Base-by-base conservation (phyloP, 2,113 vertebrate genomes). In the Cyphomyrus plagiostoma region DNA sequence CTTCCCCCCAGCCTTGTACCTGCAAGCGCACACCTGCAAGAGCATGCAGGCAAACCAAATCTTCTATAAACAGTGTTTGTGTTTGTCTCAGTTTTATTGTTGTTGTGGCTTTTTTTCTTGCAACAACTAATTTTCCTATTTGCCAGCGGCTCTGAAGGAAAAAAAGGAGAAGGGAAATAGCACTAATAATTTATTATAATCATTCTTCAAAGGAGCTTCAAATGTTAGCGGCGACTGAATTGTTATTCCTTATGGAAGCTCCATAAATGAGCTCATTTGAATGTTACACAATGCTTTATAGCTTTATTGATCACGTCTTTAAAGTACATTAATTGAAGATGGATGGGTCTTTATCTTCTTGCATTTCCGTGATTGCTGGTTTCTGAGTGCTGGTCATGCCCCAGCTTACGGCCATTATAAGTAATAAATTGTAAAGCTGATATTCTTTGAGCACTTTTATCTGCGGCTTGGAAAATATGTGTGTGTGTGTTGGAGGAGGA, bases 201-300 rank as follows among this genome's bases (percentile, higher is more conserved):
- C 49, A 45, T 82, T 26, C 50, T 88, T 35, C 45, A 6, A 46
- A 70, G 45, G 50, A 48, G 3, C n/a, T 52, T 48, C 8, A 66
- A 83, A 89, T 66, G 89, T 66, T 52, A 89, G 52, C 26, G 49
- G 13, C 23, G 39, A 85, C 62, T 86, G 48, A 86, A 19, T 35
- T 89, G 82, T 70, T 89, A 85, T 89, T 86, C 89, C 80, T 89
- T 86, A 70, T 39, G 49, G 88, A 42, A 70, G 21, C 74, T 70
- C 56, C 62, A 45, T 74, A 86, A 86, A 90, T 90, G 56, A 88
- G 90, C 87, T 90, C 56, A 90, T 90, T 90, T 90, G 58, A 86
- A 89, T 90, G 90, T 90, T 86, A 88, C 82, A 84, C 87, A 84
- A 50, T 89, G 90, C 70, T 89, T 89, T 89, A 90, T 46, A 70